These are phyloP conservation scores for Xiphias gladius DNA, from an alignment of 2,113 vertebrate species.

Conservation along the genomic window DNA sequence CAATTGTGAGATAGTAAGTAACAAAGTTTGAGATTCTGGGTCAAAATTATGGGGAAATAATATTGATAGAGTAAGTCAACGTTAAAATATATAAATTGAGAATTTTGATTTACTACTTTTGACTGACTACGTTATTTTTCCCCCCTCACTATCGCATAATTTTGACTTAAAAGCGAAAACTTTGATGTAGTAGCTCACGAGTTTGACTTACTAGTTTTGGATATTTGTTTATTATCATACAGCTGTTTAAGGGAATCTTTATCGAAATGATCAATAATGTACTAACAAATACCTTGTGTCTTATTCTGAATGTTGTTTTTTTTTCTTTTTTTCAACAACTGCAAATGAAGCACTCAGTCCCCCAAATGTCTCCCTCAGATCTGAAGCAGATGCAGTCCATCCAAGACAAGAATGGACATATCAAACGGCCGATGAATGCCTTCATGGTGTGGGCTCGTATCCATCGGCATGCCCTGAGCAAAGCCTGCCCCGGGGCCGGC, in stretches of 20 bases:
- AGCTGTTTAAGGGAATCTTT: neutral
- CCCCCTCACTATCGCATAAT: too few species aligned
- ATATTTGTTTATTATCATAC: too few species aligned
- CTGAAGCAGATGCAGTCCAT: slow-evolving; percentile 81
- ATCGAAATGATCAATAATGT: neutral
- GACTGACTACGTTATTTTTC: too few species aligned
- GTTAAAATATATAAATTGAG: too few species aligned
- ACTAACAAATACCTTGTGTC: neutral
- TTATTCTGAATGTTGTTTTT: neutral
- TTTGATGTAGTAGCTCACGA: too few species aligned
- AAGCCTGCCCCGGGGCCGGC: slow-evolving; percentile 80
- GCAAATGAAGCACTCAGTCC: neutral
- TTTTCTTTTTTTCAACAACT: neutral
- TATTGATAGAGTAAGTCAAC: too few species aligned
- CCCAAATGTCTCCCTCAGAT: slow-evolving; percentile 74
- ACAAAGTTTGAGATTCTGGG: too few species aligned
- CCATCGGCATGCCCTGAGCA: slow-evolving; percentile 84
- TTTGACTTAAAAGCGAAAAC: too few species aligned
- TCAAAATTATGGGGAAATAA: too few species aligned
- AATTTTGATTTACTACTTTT: too few species aligned
- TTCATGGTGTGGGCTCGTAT: slow-evolving; percentile 90
- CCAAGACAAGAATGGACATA: slow-evolving; percentile 83
- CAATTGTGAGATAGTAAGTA: too few species aligned
- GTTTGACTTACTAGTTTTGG: too few species aligned
- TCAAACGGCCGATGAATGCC: slow-evolving; percentile 91